Evolutionary conservation across 1,140 invertebrate species (phyloP).

Genomic region (Eumeta japonica): DNA sequence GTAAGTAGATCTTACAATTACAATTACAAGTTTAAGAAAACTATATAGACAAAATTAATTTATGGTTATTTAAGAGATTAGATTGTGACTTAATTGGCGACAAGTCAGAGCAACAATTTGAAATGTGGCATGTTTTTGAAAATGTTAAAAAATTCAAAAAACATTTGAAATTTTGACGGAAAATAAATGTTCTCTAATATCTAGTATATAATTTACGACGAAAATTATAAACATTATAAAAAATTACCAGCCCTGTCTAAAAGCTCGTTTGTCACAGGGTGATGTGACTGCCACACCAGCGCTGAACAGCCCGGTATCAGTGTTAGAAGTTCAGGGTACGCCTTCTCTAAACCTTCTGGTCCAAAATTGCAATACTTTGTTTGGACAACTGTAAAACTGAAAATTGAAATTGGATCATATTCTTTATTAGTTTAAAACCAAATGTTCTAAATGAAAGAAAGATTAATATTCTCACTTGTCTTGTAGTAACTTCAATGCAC

Average conservation of each 20-base stretch:
- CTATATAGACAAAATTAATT: slow-evolving; percentile 1
- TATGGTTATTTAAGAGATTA: neutral
- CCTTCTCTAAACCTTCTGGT: slow-evolving; percentile 28
- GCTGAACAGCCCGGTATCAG: slow-evolving; percentile 43
- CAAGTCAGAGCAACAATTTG: too few species aligned
- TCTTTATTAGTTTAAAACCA: neutral
- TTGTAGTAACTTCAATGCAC: slow-evolving; percentile 33
- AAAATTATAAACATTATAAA: neutral
- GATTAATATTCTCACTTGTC: slow-evolving; percentile 41
- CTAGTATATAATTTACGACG: neutral
- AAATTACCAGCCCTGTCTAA: slow-evolving; percentile 44
- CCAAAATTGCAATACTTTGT: slow-evolving; percentile 34
- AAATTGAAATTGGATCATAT: slow-evolving; percentile 5
- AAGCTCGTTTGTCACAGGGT: slow-evolving; percentile 42
- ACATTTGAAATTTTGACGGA: too few species aligned
- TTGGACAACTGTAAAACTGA: slow-evolving; percentile 44
- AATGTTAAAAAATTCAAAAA: too few species aligned
- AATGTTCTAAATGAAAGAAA: slow-evolving; percentile 4
- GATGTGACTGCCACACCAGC: slow-evolving; percentile 42
- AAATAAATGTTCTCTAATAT: too few species aligned
- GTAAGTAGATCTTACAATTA: too few species aligned
- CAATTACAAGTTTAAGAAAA: neutral
- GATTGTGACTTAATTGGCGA: too few species aligned
- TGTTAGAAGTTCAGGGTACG: slow-evolving; percentile 38
- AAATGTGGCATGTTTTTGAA: too few species aligned